These are phyloP conservation scores for Astyanax mexicanus DNA, from an alignment of 2,797 vertebrate genomes.

Conservation along the genomic window DNA sequence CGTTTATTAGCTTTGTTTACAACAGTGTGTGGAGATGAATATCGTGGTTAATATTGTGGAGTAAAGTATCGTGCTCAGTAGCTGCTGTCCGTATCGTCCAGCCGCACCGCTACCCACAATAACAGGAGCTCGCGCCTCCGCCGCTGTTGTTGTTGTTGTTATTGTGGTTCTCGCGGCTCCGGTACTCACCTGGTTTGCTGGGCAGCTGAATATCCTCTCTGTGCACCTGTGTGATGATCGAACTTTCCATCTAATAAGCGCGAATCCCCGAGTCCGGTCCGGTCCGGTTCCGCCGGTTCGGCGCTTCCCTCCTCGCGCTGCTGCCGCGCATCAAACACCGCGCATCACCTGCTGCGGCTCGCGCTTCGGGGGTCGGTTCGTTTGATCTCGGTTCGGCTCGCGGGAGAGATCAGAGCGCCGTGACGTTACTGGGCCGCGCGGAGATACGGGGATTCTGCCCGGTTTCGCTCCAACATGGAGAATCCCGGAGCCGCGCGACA, in stretches of 20 bases:
- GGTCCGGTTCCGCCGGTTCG: conserved; percentile 32
- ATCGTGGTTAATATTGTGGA: too few relatives aligned
- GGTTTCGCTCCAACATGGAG: conserved; percentile 61
- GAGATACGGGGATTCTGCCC: neutral
- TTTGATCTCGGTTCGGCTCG: too few relatives aligned
- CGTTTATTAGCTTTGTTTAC: too few relatives aligned
- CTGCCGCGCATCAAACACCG: conserved; percentile 26
- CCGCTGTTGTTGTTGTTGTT: too few relatives aligned
- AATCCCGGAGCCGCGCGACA: conserved; percentile 61
- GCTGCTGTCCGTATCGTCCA: too few relatives aligned
- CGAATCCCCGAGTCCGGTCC: conserved; percentile 58
- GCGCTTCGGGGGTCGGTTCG: neutral
- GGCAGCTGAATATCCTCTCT: conserved; percentile 90
- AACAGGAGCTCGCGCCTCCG: too few relatives aligned
- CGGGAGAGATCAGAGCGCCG: neutral
- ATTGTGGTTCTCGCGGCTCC: too few relatives aligned
- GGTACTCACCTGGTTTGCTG: conserved; percentile 82
- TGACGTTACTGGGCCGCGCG: too few relatives aligned
- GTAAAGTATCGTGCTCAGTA: too few relatives aligned
- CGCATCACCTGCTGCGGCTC: too few relatives aligned
- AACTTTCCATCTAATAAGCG: conserved; percentile 93
- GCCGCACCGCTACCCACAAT: too few relatives aligned
- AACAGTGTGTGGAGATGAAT: too few relatives aligned
- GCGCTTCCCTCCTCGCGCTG: neutral
- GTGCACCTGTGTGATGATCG: conserved; percentile 92